Evolutionary conservation across 2,113 vertebrate genomes (phyloP), one percentile per base, ranked within the genome.

Genomic region (Fulica atra): DNA sequence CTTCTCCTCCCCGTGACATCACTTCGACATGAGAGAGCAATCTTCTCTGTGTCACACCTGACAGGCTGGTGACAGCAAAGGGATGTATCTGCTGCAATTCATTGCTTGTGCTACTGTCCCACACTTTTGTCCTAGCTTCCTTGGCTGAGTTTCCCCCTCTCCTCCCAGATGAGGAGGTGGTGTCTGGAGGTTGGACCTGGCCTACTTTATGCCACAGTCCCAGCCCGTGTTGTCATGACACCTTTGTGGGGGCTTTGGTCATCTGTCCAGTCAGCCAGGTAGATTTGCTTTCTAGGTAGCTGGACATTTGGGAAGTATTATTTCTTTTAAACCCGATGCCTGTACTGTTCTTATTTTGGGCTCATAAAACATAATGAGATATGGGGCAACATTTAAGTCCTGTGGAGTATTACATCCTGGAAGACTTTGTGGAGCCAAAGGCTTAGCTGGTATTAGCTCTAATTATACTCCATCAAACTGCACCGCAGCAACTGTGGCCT

Each of bases 351-450:
- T 86, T 83, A 42, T 73, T 96, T 93, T 80, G 79, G 79, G 35
- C 88, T 96, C 85, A 87, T 96, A 96, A 96, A 95, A 94, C 81
- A 93, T 93, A 92, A 96, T 25, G 44, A 93, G 86, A 92, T 92
- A 86, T 87, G 83, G 95, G 92, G 90, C 92, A 93, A 51, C 78
- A 28, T 79, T 82, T 88, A 96, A 96, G 61, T 76, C 13, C 70
- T 87, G 81, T 88, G 92, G 90, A 95, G 96, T 96, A 95, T 92
- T 92, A 50, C 70, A 69, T 93, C 91, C 83, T 96, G 81, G 93
- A 97, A 92, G 96, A 94, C 94, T 93, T 89, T 40, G 81, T 87
- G 95, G 96, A 97, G 96, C 95, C 78, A 0, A 82, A 91, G 69
- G 88, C 86, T 96, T 93, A 93, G 95, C 70, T 88, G 83, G 65